Base-by-base conservation (phyloP, 2,113 vertebrate genomes). In the Microtus montanus region DNA sequence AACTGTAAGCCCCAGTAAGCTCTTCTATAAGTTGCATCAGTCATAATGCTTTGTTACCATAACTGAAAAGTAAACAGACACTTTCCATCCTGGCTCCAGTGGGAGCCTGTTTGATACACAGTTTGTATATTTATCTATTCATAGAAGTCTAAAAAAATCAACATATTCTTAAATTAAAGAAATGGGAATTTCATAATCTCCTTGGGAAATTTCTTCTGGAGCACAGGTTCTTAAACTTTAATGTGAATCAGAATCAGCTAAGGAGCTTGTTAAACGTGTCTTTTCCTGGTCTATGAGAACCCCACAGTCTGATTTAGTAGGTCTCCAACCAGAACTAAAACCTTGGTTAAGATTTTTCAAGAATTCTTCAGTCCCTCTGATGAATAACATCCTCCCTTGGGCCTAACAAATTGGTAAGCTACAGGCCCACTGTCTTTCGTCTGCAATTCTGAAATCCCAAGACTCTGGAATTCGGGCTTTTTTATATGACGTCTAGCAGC, bases 361-460 rank as follows among this genome's bases (percentile, higher is more conserved):
- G 91, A 96, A 68, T 74, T 92, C 90, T 71, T 87, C 78, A 64
- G 6, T 95, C 89, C 44, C 44, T 94, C 33, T 58, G 35, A 24
- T 91, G 63, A 97, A 75, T 75, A 79, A 13, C 74, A 88, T 90
- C 47, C 90, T 82, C 87, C 49, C 64, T 52, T 1, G 0, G n/a
- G 24, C 73, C 89, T 89, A 95, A 93, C 47, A 71, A 92, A 92
- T n/a, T 89, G 86, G 84, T 95, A 71, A 15, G 33, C 82, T 90
- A 80, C 28, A 38, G 61, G 35, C n/a, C 38, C 77, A 77, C 47
- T 52, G 15, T 89, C 83, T 94, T 92, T 94, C 6, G 22, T 58
- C 86, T 87, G 54, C 15, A 95, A 52, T 93, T 96, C 87, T 89
- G 52, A 96, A 89, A 83, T 87, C 70, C 58, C 90, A 91, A 85